A percentile compares a stretch with the other conserved stretches of the same genome.
Evolutionary conservation across 2,888 invertebrate genomes (phyloP).

Genomic region (Caenorhabditis sulstoni): DNA sequence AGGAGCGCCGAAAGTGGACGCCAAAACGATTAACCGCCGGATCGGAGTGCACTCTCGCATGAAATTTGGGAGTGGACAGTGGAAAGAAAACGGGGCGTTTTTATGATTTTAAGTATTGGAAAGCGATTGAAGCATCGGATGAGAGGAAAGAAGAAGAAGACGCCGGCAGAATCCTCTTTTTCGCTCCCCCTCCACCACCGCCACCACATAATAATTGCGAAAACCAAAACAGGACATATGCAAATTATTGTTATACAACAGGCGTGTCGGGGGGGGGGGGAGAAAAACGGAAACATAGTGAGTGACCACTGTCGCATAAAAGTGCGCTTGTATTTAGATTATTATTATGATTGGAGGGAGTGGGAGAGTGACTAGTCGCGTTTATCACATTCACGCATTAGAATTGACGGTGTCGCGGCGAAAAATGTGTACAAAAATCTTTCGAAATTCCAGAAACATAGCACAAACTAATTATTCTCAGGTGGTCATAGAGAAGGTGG

Average conservation of each 20-base stretch:
- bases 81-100: not conserved
- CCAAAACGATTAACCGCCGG: slow-evolving; percentile 28
- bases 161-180: not conserved
- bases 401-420: slow-evolving; percentile 27
- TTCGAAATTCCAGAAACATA: not conserved
- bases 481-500: not conserved
- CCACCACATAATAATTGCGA: slow-evolving; percentile 13
- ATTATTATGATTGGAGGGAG: slow-evolving; percentile 24
- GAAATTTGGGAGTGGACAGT: slow-evolving; percentile 36
- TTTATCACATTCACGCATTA: slow-evolving; percentile 41
- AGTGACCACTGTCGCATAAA: slow-evolving; percentile 41
- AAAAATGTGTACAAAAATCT: slow-evolving; percentile 35
- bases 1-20: not conserved
- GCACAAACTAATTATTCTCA: slow-evolving; percentile 40
- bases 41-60: slow-evolving; percentile 58
- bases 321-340: slow-evolving; percentile 50
- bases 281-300: slow-evolving; percentile 36
- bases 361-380: not conserved
- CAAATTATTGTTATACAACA: slow-evolving; percentile 41
- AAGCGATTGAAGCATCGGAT: not conserved
- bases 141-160: not conserved
- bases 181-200: no score
- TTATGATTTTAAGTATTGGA: slow-evolving; percentile 29
- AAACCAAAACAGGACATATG: slow-evolving; percentile 45
- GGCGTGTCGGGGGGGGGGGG: slow-evolving; percentile 3